Percentiles rank a stretch among this genome's conserved stretches.
phyloP scores from a whole-genome alignment of 1,140 invertebrate genomes.

The Zaprionus ornatus region DNA sequence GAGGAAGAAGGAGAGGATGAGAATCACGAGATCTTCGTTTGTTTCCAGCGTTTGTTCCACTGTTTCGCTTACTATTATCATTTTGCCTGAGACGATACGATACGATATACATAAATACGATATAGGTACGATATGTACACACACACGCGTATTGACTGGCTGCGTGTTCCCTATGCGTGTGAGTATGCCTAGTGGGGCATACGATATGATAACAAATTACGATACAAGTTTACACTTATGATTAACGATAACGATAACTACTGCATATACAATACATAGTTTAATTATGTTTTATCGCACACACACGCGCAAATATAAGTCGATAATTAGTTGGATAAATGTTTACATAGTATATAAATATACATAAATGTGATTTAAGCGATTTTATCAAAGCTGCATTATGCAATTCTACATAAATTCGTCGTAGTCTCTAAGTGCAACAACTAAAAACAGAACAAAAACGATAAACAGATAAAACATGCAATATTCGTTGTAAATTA shows the following conservation, averaged over 20 bases:
- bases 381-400: conserved; percentile 83
- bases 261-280: conserved; percentile 38
- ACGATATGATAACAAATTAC: conserved; percentile 28
- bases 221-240: conserved; percentile 20
- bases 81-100: conserved; percentile 36
- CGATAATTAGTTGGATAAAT: conserved; percentile 66
- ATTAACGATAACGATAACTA: conserved; percentile 30
- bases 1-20: conserved; percentile 7
- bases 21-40: background rate
- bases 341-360: conserved; percentile 72
- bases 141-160: conserved; percentile 32
- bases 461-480: conserved; percentile 45
- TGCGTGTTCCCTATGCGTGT: conserved; percentile 40
- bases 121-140: conserved; percentile 24
- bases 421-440: conserved; percentile 73
- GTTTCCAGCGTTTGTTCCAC: conserved; percentile 2
- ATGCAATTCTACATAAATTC: conserved; percentile 81
- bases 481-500: conserved; percentile 82
- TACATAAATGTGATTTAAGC: conserved; percentile 83
- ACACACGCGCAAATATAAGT: conserved; percentile 46
- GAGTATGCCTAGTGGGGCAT: background rate
- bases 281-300: conserved; percentile 41
- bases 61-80: conserved; percentile 35
- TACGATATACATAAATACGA: conserved; percentile 34
- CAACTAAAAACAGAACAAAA: conserved; percentile 33